Evolutionary conservation across 2,888 invertebrate genomes (phyloP).

Genomic region (Anticlea derivata): DNA sequence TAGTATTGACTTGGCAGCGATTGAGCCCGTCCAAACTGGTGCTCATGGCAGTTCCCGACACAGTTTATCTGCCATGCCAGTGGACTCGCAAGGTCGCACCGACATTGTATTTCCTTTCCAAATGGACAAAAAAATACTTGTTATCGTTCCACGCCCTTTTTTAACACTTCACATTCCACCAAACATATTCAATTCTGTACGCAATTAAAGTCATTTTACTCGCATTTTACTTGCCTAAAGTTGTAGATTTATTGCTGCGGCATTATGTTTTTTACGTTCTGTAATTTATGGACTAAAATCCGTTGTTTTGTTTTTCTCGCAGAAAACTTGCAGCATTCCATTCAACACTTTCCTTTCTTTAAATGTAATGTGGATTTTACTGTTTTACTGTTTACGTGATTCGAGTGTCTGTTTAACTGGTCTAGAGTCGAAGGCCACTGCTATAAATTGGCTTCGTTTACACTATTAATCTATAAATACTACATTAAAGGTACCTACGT

Average conservation of each 20-base stretch:
- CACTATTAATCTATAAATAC: constrained; percentile 37
- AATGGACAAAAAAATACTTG: constrained; percentile 42
- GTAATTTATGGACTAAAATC: not conserved
- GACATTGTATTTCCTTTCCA: constrained; percentile 48
- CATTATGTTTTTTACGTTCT: not conserved
- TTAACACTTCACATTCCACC: constrained; percentile 29
- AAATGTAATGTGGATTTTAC: constrained; percentile 57
- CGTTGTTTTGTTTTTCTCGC: constrained; percentile 4
- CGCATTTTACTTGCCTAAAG: not conserved
- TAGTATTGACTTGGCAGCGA: not conserved
- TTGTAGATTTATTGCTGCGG: not conserved
- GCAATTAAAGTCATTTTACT: constrained; percentile 5
- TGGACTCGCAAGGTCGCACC: constrained; percentile 67
- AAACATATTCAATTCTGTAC: constrained; percentile 16
- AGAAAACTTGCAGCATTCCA: constrained; percentile 43
- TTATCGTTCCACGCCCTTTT: constrained; percentile 29
- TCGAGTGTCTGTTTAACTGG: constrained; percentile 54
- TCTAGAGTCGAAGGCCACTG: constrained; percentile 52
- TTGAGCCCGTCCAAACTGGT: not conserved
- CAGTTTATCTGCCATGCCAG: constrained; percentile 54
- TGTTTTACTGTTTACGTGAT: constrained; percentile 51
- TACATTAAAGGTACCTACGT: too few relatives aligned
- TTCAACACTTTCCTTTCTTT: constrained; percentile 52
- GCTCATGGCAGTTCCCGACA: constrained; percentile 60
- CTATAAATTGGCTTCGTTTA: constrained; percentile 49